Conservation (phyloP, 2,888 invertebrate genomes). For the Pseudococcus viburni region DNA sequence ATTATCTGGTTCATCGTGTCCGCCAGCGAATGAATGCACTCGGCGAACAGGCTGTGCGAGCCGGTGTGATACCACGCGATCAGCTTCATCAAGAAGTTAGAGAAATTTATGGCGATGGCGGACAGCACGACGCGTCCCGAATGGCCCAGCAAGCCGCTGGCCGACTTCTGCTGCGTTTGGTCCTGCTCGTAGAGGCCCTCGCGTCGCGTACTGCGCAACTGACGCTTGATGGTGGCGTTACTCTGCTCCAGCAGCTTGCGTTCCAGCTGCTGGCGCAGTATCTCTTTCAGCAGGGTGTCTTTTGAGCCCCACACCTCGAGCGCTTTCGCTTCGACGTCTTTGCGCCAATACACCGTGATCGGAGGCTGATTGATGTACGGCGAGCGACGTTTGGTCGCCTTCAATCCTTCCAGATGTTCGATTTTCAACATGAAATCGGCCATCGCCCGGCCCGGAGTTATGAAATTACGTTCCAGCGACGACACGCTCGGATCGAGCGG, state of each 20-base stretch:
- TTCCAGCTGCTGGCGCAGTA: conserved; percentile 83
- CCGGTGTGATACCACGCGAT: conserved; percentile 94
- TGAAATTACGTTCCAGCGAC: conserved; percentile 91
- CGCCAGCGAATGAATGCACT: conserved; percentile 95
- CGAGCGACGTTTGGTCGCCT: conserved; percentile 91
- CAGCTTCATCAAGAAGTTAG: conserved; percentile 90
- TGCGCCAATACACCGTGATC: conserved; percentile 93
- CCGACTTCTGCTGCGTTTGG: conserved; percentile 73
- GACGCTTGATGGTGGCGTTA: conserved; percentile 89
- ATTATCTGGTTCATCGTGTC: conserved; percentile 97
- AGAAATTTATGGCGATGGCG: conserved; percentile 92
- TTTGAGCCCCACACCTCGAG: conserved; percentile 88
- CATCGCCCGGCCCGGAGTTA: conserved; percentile 93
- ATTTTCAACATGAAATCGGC: conserved; percentile 91
- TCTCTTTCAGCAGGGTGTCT: conserved; percentile 85
- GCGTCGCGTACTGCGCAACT: conserved; percentile 74
- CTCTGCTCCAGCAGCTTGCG: conserved; percentile 89
- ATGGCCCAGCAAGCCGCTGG: conserved; percentile 80
- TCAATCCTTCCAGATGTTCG: conserved; percentile 85
- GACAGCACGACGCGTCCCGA: conserved; percentile 94
- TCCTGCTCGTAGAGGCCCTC: conserved; percentile 79
- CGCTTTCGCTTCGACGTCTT: conserved; percentile 91
- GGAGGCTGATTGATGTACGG: conserved; percentile 95
- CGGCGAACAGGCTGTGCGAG: conserved; percentile 97
- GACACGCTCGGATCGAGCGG: conserved; percentile 60